Percentiles rank a stretch among this genome's conserved stretches.
These are phyloP conservation scores for Lepus americanus DNA, from an alignment of 2,113 vertebrate species.

Conservation along the genomic window DNA sequence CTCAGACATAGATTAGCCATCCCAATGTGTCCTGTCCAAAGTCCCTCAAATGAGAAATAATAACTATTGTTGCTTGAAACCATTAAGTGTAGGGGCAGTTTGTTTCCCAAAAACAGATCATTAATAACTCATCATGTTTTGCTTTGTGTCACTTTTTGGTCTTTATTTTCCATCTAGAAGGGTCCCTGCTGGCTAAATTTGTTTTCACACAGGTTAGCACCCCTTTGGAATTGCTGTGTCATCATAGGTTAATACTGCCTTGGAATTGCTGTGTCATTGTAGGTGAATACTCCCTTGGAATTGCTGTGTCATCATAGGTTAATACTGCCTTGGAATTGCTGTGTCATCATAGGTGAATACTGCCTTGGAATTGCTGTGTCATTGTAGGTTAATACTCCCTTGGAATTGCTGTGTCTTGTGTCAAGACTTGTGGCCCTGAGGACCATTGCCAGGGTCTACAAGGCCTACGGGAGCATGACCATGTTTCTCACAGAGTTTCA, in stretches of 20 bases:
- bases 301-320: not conserved
- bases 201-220: not conserved
- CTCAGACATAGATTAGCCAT: not conserved
- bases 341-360: rapidly evolving
- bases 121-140: not conserved
- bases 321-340: not conserved
- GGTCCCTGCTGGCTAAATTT: not conserved
- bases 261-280: not conserved
- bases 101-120: not conserved
- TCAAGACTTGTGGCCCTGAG: not conserved
- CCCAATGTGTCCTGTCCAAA: not conserved
- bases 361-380: not conserved
- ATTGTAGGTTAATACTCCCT: not conserved
- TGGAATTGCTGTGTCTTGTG: not conserved
- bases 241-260: not conserved
- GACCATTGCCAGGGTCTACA: rapidly evolving
- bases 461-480: not conserved
- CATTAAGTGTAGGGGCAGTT: not conserved
- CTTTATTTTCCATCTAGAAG: not conserved
- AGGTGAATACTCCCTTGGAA: not conserved
- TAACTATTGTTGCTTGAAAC: not conserved
- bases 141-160: not conserved
- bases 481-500: not conserved
- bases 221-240: not conserved
- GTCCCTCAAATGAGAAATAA: not conserved